phyloP scores from a whole-genome alignment of 2,113 vertebrate species.

The Neodontobutis hainanensis region DNA sequence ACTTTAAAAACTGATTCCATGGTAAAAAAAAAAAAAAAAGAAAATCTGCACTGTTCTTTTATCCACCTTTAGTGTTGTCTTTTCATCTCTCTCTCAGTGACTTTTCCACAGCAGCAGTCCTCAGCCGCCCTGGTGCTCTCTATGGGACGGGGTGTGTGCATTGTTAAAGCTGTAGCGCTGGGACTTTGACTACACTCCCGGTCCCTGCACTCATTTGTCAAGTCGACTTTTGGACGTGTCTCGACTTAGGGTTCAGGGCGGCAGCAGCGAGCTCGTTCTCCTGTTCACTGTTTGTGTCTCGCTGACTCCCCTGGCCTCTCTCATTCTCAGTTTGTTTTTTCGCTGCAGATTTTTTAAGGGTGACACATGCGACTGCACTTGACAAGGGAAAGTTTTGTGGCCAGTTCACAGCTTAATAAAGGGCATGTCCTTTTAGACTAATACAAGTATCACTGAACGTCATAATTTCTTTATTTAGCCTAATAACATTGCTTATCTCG shows the following conservation, averaged over 20 bases:
- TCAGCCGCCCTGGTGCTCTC: conserved; percentile 19
- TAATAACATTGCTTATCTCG: too few species aligned
- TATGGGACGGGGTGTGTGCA: conserved; percentile 44
- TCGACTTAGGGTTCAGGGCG: conserved; percentile 56
- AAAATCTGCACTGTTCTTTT: not conserved
- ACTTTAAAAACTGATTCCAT: not conserved
- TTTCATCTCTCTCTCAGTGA: not conserved
- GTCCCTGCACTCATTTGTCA: conserved; percentile 76
- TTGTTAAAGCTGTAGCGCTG: conserved; percentile 62
- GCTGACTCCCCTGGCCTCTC: conserved; percentile 22
- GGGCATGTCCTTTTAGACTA: not conserved
- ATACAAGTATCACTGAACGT: too few species aligned
- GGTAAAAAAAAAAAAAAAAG: not conserved
- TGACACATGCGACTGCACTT: not conserved
- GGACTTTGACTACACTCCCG: conserved; percentile 59
- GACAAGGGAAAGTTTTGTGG: not conserved
- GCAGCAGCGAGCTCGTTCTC: conserved; percentile 34
- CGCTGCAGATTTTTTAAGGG: conserved; percentile 35
- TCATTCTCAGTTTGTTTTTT: conserved; percentile 22
- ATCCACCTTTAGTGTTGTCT: not conserved
- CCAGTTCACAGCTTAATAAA: not conserved
- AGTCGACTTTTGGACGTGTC: conserved; percentile 60
- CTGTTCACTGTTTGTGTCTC: conserved; percentile 28
- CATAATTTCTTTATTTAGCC: too few species aligned
- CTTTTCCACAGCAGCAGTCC: not conserved